phyloP scores from a whole-genome alignment of 2,113 vertebrate genomes.

The Cottus gobio region DNA sequence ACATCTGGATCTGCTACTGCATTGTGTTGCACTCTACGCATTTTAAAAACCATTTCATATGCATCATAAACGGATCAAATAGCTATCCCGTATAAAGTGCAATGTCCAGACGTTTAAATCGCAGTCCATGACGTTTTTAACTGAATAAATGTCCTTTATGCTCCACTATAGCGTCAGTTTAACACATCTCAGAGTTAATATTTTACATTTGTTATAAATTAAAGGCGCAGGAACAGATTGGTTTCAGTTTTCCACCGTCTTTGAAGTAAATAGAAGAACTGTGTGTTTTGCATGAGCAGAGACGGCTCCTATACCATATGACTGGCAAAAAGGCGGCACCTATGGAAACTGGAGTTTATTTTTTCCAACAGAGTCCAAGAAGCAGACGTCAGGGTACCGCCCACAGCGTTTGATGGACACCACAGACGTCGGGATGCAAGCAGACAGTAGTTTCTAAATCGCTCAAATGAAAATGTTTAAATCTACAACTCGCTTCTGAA shows the following conservation, averaged over 20 bases:
- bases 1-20: conserved; percentile 38
- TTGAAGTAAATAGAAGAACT: not conserved
- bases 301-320: not conserved
- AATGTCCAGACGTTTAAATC: not conserved
- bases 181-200: not conserved
- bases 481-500: conserved; percentile 3
- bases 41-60: not conserved
- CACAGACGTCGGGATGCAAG: not conserved
- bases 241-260: not conserved
- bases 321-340: not conserved
- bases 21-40: not conserved
- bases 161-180: not conserved
- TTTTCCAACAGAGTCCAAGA: not conserved
- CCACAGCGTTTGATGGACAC: not conserved
- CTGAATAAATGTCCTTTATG: not conserved
- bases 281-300: not conserved
- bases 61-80: not conserved
- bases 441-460: not conserved
- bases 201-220: not conserved
- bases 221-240: not conserved
- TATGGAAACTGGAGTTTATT: not conserved
- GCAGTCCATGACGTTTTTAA: not conserved
- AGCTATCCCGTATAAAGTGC: not conserved
- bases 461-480: not conserved
- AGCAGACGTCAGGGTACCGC: not conserved